Evolutionary conservation across 2,888 invertebrate genomes (phyloP).

Genomic region (Dasysyrphus albostriatus): DNA sequence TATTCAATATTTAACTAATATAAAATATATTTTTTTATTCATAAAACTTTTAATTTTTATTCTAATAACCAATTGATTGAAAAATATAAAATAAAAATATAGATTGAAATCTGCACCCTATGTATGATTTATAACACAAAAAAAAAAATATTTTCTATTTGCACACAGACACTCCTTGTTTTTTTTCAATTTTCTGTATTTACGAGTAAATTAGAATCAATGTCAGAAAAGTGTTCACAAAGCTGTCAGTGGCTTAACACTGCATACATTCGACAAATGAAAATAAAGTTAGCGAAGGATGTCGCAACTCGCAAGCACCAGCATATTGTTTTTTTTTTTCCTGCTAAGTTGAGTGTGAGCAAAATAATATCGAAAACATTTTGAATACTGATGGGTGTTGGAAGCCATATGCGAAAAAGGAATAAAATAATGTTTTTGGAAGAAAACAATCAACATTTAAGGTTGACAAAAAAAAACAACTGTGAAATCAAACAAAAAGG

Average conservation of each 20-base stretch:
- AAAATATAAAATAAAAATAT: too few relatives aligned
- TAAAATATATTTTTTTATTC: too few relatives aligned
- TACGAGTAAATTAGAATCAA: conserved; percentile 13
- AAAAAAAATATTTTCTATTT: neutral
- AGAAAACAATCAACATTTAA: neutral
- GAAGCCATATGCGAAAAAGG: neutral
- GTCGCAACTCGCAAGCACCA: neutral
- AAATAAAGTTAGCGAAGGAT: neutral
- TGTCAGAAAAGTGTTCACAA: conserved; percentile 14
- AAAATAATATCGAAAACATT: neutral
- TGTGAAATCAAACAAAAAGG: neutral
- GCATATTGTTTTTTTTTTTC: neutral
- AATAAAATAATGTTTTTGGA: neutral
- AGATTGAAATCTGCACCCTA: neutral
- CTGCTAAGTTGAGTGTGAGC: neutral
- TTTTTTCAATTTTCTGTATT: neutral
- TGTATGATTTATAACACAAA: neutral
- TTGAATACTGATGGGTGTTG: too few relatives aligned
- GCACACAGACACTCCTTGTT: neutral
- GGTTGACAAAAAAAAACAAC: neutral
- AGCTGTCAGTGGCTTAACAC: conserved; percentile 18
- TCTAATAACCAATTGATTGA: too few relatives aligned
- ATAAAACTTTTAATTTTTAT: too few relatives aligned
- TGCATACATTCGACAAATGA: neutral
- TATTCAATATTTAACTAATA: too few relatives aligned